phyloP scores from a whole-genome alignment of 2,888 invertebrate genomes.

The Cheilosia urbana region DNA sequence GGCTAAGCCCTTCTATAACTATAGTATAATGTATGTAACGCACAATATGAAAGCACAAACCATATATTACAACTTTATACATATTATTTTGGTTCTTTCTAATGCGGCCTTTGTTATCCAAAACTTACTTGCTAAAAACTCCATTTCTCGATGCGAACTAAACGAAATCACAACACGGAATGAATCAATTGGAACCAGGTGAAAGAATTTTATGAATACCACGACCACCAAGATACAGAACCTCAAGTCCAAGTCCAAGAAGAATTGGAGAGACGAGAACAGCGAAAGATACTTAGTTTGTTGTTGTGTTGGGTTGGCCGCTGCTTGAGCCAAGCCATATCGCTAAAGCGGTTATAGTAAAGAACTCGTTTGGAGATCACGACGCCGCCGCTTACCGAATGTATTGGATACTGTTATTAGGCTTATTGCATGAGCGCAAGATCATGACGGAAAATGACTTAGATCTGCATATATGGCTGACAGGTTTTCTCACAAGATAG shows the following conservation, averaged over 20 bases:
- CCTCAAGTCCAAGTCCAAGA: slow-evolving; percentile 71
- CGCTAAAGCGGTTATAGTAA: slow-evolving; percentile 35
- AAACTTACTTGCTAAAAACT: slow-evolving; percentile 58
- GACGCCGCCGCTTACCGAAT: slow-evolving; percentile 6
- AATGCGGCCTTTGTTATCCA: not conserved
- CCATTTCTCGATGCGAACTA: slow-evolving; percentile 75
- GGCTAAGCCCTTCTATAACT: too few species aligned
- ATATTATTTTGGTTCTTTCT: not conserved
- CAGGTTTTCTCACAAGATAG: slow-evolving; percentile 20
- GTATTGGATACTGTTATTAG: slow-evolving; percentile 49
- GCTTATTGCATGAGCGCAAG: slow-evolving; percentile 28
- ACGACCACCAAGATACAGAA: slow-evolving; percentile 27
- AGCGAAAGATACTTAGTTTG: slow-evolving; percentile 26
- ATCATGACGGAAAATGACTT: slow-evolving; percentile 39
- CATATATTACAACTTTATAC: not conserved
- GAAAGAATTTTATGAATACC: slow-evolving; percentile 82
- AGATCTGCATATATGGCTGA: slow-evolving; percentile 22
- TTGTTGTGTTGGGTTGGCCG: slow-evolving; percentile 17
- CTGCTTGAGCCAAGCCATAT: slow-evolving; percentile 13
- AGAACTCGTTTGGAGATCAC: slow-evolving; percentile 68
- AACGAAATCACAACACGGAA: slow-evolving; percentile 80
- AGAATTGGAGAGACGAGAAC: slow-evolving; percentile 30
- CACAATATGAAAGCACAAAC: too few species aligned
- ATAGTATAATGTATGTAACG: too few species aligned
- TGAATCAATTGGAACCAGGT: slow-evolving; percentile 80